Evolutionary conservation across 2,113 vertebrate species (phyloP).

Genomic region (Meleagris gallopavo): DNA sequence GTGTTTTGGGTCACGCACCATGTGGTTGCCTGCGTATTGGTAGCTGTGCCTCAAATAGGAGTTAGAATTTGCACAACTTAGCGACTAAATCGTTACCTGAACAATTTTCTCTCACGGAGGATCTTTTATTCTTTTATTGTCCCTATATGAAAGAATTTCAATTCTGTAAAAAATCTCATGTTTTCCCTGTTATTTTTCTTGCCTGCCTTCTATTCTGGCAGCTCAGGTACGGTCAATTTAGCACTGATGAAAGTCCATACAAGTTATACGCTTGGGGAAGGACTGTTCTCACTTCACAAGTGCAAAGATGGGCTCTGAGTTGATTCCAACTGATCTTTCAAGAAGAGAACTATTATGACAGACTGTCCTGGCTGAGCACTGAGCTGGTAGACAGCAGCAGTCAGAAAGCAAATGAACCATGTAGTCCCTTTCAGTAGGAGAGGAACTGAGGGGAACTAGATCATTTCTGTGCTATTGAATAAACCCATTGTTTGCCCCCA

Average conservation of each 20-base stretch:
- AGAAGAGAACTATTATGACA: background rate
- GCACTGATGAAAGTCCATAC: background rate
- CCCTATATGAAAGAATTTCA: background rate
- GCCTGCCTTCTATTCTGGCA: background rate
- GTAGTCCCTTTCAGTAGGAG: background rate
- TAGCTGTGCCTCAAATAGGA: background rate
- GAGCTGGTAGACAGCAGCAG: background rate
- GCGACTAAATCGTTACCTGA: background rate
- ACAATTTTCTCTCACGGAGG: background rate
- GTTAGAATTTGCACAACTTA: too few species aligned
- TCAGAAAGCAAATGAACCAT: background rate
- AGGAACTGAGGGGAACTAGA: background rate
- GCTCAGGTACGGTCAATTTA: background rate
- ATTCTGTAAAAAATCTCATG: background rate
- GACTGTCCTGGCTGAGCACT: background rate
- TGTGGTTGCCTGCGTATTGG: background rate
- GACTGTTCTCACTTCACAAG: background rate
- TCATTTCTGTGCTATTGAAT: accelerated
- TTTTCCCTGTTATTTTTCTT: background rate
- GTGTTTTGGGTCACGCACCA: background rate
- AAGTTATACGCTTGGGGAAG: accelerated
- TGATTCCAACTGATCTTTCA: background rate
- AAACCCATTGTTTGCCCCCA: background rate
- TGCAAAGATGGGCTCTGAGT: background rate
- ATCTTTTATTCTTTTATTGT: background rate